A percentile compares a stretch with the other conserved stretches of the same genome.
Evolutionary conservation across 1,140 invertebrate species (phyloP).

Genomic region (Rhizoglyphus robini): DNA sequence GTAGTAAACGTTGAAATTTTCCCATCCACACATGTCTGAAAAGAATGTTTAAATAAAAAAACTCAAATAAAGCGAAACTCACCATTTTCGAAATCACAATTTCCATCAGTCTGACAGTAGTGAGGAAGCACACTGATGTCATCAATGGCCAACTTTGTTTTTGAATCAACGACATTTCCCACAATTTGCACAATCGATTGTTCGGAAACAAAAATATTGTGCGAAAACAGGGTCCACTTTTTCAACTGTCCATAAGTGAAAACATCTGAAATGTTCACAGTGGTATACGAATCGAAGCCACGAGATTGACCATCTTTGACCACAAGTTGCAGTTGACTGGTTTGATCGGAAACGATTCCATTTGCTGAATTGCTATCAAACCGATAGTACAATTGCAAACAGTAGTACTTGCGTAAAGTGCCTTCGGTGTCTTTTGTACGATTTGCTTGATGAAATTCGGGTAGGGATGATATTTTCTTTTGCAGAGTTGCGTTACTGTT

Average conservation of each 20-base stretch:
- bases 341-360: too few species aligned
- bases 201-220: not conserved
- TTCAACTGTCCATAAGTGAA: not conserved
- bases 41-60: too few species aligned
- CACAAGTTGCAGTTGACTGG: not conserved
- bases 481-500: not conserved
- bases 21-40: conserved; percentile 26
- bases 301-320: not conserved
- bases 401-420: not conserved
- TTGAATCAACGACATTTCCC: not conserved
- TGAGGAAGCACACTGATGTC: not conserved
- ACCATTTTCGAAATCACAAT: conserved; percentile 27
- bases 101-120: conserved; percentile 8
- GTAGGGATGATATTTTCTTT: not conserved
- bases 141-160: not conserved
- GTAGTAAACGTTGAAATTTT: not conserved
- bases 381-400: not conserved
- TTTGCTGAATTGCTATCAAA: too few species aligned
- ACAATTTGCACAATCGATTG: not conserved
- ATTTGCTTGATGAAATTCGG: not conserved
- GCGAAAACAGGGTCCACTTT: not conserved
- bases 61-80: too few species aligned
- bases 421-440: not conserved
- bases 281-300: not conserved
- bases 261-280: not conserved